These are phyloP conservation scores for Lepus oiostolus DNA, from an alignment of 2,797 vertebrate genomes.

Conservation along the genomic window DNA sequence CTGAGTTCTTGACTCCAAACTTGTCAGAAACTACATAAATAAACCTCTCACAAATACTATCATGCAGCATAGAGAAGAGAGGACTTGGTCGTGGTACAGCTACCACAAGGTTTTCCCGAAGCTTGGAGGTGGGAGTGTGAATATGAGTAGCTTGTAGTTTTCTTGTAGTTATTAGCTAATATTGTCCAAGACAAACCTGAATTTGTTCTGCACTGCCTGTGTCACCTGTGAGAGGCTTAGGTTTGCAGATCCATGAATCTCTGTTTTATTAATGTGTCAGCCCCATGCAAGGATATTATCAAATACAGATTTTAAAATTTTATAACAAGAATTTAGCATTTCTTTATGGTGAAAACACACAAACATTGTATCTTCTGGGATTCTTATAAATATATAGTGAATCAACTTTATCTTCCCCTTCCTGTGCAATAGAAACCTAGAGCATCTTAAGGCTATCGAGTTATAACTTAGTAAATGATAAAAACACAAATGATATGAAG, in stretches of 20 bases:
- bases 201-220: neutral
- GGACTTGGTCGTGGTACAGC: accelerated
- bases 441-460: too few relatives aligned
- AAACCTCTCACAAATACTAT: neutral
- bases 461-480: too few relatives aligned
- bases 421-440: too few relatives aligned
- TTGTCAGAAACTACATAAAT: neutral
- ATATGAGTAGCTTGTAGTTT: neutral
- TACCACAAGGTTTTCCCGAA: neutral
- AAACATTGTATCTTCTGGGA: too few relatives aligned
- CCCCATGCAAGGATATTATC: neutral
- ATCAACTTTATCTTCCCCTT: too few relatives aligned
- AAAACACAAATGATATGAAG: neutral
- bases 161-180: neutral
- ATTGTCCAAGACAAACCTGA: too few relatives aligned
- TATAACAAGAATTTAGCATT: neutral
- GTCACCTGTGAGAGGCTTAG: neutral
- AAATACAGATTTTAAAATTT: neutral
- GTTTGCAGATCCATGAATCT: too few relatives aligned
- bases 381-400: too few relatives aligned
- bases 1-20: neutral
- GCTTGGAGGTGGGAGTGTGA: neutral
- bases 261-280: neutral
- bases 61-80: neutral
- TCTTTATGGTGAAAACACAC: too few relatives aligned